Conservation (phyloP, 2,888 invertebrate genomes). For the Ectemnius lituratus region DNA sequence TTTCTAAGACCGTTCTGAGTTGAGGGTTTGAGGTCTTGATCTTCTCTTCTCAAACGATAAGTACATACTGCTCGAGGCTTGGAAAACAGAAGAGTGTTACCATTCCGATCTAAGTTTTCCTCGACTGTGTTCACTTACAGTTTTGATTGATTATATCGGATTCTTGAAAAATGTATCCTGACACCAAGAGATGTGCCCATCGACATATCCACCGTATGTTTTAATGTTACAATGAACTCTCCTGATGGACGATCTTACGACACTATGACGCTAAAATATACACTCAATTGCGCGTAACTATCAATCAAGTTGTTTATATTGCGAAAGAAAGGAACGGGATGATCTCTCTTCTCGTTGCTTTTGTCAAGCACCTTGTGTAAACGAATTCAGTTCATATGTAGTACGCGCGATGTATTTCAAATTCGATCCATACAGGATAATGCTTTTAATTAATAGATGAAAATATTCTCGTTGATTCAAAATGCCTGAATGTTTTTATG, state of each 20-base stretch:
- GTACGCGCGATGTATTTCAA: constrained; percentile 11
- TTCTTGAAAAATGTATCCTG: constrained; percentile 38
- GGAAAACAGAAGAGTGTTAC: constrained; percentile 56
- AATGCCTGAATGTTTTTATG: constrained; percentile 18
- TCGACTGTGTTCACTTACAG: constrained; percentile 54
- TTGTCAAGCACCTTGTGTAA: constrained; percentile 57
- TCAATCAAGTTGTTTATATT: constrained; percentile 54
- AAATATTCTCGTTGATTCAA: no score
- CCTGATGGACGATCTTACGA: background rate
- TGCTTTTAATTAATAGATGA: no score
- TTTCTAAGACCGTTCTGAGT: constrained; percentile 18
- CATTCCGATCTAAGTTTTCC: constrained; percentile 59
- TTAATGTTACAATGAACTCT: no score
- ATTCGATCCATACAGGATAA: no score
- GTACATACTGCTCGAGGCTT: constrained; percentile 40
- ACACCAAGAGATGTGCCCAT: constrained; percentile 40
- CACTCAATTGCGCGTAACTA: constrained; percentile 27
- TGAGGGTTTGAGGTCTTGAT: background rate
- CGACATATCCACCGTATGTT: constrained; percentile 23
- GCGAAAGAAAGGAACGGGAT: constrained; percentile 48
- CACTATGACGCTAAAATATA: constrained; percentile 21
- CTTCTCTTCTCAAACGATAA: constrained; percentile 13
- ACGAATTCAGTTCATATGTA: constrained; percentile 53
- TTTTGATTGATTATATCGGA: constrained; percentile 22
- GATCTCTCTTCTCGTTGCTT: constrained; percentile 56